Conservation (phyloP, 2,888 invertebrate species). For the Synanthedon vespiformis region DNA sequence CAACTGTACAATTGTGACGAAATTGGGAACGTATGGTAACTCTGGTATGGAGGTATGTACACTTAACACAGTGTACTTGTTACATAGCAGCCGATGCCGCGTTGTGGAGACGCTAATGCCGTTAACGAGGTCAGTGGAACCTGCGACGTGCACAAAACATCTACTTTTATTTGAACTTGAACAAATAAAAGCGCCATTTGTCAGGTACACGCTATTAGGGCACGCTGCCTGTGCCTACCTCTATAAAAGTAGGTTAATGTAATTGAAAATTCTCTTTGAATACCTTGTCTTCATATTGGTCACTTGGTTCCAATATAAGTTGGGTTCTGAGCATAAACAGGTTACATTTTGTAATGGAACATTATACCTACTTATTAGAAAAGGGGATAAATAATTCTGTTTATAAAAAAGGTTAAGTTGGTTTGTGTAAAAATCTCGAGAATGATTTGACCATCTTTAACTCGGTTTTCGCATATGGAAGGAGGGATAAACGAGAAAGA, state of each 20-base stretch:
- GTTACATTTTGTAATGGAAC: no score
- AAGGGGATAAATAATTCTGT: no score
- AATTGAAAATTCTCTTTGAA: conserved; percentile 11
- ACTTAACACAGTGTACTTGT: conserved; percentile 21
- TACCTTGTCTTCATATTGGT: no score
- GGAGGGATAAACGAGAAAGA: no score
- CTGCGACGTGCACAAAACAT: conserved; percentile 24
- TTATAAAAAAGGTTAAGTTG: no score
- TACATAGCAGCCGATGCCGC: conserved; percentile 16
- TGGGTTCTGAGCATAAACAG: no score
- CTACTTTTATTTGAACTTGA: conserved; percentile 27
- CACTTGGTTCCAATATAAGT: no score
- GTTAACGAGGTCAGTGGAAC: conserved; percentile 46
- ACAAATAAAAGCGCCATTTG: conserved; percentile 26
- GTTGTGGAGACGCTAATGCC: conserved; percentile 36
- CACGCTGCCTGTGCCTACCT: conserved; percentile 9
- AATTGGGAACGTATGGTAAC: background rate
- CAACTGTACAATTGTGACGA: background rate
- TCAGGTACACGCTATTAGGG: conserved; percentile 20
- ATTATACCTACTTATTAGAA: no score
- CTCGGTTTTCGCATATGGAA: no score
- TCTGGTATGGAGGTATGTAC: conserved; percentile 3
- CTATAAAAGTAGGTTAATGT: conserved; percentile 16
- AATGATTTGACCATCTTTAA: no score
- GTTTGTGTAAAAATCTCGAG: no score